Evolutionary conservation across 2,797 vertebrate species (phyloP).

Genomic region (Gymnothorax reevesii): DNA sequence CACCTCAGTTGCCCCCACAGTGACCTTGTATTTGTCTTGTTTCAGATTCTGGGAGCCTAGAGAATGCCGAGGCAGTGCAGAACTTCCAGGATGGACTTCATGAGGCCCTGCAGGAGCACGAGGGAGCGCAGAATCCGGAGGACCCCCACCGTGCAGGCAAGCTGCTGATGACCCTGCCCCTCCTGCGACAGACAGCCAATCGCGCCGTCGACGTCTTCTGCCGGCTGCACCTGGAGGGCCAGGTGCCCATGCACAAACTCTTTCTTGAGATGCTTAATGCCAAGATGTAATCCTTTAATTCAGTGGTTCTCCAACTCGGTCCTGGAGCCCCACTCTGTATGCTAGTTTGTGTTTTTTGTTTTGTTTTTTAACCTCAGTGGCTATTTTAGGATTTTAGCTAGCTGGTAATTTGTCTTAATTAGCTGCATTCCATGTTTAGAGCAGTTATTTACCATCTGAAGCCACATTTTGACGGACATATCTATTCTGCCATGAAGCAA

Average conservation of each 20-base stretch:
- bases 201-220: conserved; percentile 52
- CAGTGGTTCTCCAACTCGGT: too few species aligned
- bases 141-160: conserved; percentile 61
- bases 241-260: conserved; percentile 69
- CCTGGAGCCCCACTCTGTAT: too few species aligned
- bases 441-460: too few species aligned
- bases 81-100: conserved; percentile 69
- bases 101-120: conserved; percentile 69
- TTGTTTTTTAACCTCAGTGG: too few species aligned
- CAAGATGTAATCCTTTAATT: conserved; percentile 48
- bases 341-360: too few species aligned
- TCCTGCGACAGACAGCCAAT: conserved; percentile 66
- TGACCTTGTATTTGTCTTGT: neutral
- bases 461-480: too few species aligned
- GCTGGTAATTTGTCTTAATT: too few species aligned
- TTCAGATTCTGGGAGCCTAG: conserved; percentile 62
- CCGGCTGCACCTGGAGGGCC: conserved; percentile 52
- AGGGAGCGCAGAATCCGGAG: conserved; percentile 41
- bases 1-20: conserved; percentile 6
- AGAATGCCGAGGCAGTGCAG: conserved; percentile 60
- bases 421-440: too few species aligned
- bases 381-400: too few species aligned
- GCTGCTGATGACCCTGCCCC: conserved; percentile 71
- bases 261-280: conserved; percentile 74
- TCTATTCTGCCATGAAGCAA: too few species aligned